A percentile compares a stretch with the other conserved stretches of the same genome.
Evolutionary conservation across 2,888 invertebrate genomes (phyloP).

Genomic region (Allygus modestus): DNA sequence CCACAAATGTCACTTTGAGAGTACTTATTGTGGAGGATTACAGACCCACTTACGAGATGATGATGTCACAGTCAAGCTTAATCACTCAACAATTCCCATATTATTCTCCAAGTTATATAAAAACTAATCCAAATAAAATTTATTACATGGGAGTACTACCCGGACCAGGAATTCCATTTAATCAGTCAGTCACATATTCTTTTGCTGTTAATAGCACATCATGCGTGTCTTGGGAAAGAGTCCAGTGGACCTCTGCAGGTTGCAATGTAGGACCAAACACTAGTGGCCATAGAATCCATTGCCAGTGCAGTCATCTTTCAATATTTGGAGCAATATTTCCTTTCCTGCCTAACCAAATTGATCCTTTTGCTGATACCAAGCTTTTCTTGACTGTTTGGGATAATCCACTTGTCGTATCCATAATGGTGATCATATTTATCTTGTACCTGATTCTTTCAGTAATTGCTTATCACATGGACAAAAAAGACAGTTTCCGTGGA

Average conservation of each 20-base stretch:
- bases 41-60: background rate
- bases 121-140: background rate
- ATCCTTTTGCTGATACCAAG: conserved; percentile 65
- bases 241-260: background rate
- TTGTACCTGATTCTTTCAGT: conserved; percentile 66
- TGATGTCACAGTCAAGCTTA: background rate
- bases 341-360: conserved; percentile 62
- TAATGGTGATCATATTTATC: conserved; percentile 64
- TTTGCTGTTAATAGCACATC: background rate
- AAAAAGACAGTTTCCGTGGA: conserved; percentile 63
- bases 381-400: conserved; percentile 66
- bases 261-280: conserved; percentile 15
- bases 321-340: conserved; percentile 7
- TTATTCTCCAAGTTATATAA: background rate
- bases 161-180: background rate
- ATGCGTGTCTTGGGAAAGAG: background rate
- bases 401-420: conserved; percentile 66
- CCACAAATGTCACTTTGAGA: background rate
- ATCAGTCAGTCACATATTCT: background rate
- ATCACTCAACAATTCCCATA: background rate
- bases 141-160: background rate
- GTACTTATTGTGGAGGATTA: background rate
- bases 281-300: background rate
- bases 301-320: background rate
- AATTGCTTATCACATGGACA: conserved; percentile 66